These are phyloP conservation scores for Perognathus longimembris DNA, from an alignment of 2,113 vertebrate species.

Conservation along the genomic window DNA sequence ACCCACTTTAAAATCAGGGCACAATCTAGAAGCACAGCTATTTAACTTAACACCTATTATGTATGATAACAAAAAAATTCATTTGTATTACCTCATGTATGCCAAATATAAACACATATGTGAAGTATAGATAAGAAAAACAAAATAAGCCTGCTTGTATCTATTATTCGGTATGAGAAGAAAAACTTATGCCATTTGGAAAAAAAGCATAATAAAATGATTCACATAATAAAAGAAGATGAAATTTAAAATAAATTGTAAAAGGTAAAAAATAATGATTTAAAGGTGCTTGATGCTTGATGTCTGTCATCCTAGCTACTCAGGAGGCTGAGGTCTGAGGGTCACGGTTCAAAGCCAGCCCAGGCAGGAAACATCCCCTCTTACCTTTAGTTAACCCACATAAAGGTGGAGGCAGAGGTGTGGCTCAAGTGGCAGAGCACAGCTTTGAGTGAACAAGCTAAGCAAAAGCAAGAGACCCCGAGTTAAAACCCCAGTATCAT, in stretches of 20 bases:
- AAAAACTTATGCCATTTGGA: neutral
- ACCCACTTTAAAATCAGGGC: neutral
- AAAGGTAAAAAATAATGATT: neutral
- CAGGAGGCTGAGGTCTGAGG: too few species aligned
- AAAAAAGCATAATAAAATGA: neutral
- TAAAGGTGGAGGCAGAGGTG: too few species aligned
- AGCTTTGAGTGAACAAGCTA: too few species aligned
- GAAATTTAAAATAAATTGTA: neutral
- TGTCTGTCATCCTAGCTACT: too few species aligned
- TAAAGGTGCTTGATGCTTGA: too few species aligned
- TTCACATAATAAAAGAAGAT: neutral
- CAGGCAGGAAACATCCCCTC: too few species aligned
- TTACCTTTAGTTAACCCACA: too few species aligned
- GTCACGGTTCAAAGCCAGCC: too few species aligned
- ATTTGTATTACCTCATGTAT: constrained; percentile 8
- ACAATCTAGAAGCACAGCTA: neutral
- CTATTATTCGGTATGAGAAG: neutral
- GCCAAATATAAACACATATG: neutral
- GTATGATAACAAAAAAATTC: neutral
- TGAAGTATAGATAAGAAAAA: constrained; percentile 9
- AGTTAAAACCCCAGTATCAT: too few species aligned
- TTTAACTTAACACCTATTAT: too few species aligned
- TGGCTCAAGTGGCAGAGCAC: too few species aligned
- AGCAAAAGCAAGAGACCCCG: too few species aligned
- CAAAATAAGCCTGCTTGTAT: neutral